Base-by-base conservation (phyloP, 2,113 vertebrate species). In the Diphyllodes magnificus region DNA sequence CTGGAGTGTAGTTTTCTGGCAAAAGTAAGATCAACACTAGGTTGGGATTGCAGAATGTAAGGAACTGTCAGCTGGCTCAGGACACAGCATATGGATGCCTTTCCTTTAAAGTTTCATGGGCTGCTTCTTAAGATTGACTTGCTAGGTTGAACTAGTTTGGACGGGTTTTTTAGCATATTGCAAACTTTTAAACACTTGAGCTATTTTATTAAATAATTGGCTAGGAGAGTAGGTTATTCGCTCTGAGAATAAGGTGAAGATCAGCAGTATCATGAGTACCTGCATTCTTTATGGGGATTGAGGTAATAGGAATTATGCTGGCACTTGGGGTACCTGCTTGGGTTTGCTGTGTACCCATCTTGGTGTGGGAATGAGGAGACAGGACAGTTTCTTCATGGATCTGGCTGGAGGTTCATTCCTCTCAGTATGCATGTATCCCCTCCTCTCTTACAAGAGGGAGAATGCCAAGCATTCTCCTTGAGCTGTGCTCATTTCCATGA, bases 101-200 rank as follows among this genome's bases (percentile, higher is more conserved):
- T 45, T 42, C 24, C 15, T 8, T 3, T 19, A 8, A 19, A 13
- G 11, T 63, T 59, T 50, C 0, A 1, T 35, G 25, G 30, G 11
- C 59, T 93, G 37, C 40, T 72, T 37, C 61, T 44, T 40, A 22
- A 50, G 14, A 31, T 56, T 0, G 1, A 7, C 63, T 71, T 85
- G 51, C 53, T 69, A 60, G 27, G 23, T 22, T 93, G 37, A 69
- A 27, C 9, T 68, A 20, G 10, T 60, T 82, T 13, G 12, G 15
- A 8, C 0, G 0, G 10, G 1, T 56, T 65, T 56, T 35, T 33
- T 25, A 69, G 37, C 8, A 11, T 51, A 13, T 56, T 56, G 33
- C 15, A 11, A 31, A 87, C 12, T 47, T 82, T 13, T 33, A 15
- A 80, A 77, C 5, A 4, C 19, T 54, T 77, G 0, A 51, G 17